Conservation (phyloP, 1,140 invertebrate genomes). For the Drosophila navojoa region DNA sequence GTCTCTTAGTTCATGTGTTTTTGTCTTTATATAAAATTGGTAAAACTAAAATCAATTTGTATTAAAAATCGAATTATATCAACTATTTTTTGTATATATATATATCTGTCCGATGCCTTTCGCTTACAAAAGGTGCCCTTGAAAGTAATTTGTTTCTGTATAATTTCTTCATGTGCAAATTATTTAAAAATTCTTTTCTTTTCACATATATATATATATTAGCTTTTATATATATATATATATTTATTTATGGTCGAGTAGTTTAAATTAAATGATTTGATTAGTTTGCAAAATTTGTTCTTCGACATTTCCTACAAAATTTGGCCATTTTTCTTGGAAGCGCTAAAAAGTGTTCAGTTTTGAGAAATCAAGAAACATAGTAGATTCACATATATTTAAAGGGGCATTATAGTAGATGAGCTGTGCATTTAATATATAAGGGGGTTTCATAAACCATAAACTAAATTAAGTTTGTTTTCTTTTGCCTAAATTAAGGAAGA, state of each 20-base stretch:
- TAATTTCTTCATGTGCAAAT: slow-evolving; percentile 60
- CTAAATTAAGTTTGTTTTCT: slow-evolving; percentile 7
- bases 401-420: slow-evolving; percentile 3
- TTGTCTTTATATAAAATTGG: slow-evolving; percentile 53
- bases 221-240: background rate
- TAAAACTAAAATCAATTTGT: slow-evolving; percentile 65
- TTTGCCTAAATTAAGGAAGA: slow-evolving; percentile 75
- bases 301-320: slow-evolving; percentile 77
- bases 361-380: slow-evolving; percentile 64
- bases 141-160: slow-evolving; percentile 54
- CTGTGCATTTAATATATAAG: slow-evolving; percentile 3
- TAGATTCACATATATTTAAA: background rate
- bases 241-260: slow-evolving; percentile 29
- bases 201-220: background rate
- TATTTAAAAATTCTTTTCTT: slow-evolving; percentile 45
- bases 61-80: slow-evolving; percentile 59
- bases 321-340: slow-evolving; percentile 82
- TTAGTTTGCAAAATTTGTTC: slow-evolving; percentile 55
- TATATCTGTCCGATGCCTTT: slow-evolving; percentile 30
- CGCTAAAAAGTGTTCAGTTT: slow-evolving; percentile 78
- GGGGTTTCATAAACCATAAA: slow-evolving; percentile 21
- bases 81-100: slow-evolving; percentile 58
- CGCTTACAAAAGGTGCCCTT: slow-evolving; percentile 68
- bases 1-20: slow-evolving; percentile 34
- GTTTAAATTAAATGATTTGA: slow-evolving; percentile 54